Conservation (phyloP, 2,888 invertebrate species). For the Drosophila demipolita region DNA sequence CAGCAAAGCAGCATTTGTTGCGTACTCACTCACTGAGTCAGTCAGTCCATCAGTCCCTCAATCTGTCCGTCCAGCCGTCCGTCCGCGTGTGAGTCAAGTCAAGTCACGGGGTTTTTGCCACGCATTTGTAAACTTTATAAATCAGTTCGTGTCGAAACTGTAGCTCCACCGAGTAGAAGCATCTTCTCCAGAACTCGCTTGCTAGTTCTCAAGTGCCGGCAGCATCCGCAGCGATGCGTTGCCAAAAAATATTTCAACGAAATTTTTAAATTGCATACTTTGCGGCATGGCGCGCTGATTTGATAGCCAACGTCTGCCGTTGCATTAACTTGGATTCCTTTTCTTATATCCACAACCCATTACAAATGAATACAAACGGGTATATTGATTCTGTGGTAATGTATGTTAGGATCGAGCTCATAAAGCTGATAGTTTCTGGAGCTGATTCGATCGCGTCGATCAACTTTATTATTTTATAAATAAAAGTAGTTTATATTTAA, state of each 20-base stretch:
- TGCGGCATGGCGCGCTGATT: conserved; percentile 71
- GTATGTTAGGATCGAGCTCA: not conserved
- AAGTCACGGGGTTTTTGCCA: conserved; percentile 80
- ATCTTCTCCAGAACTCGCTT: conserved; percentile 1
- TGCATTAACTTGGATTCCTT: conserved; percentile 37
- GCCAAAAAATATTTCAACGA: conserved; percentile 47
- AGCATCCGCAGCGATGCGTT: conserved; percentile 59
- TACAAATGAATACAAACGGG: not conserved
- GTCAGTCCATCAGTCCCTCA: conserved; percentile 58
- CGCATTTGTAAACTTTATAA: conserved; percentile 80
- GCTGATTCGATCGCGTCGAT: not conserved
- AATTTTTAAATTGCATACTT: conserved; percentile 77
- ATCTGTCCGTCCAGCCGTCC: conserved; percentile 50
- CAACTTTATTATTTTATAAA: too few relatives aligned
- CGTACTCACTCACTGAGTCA: conserved; percentile 20
- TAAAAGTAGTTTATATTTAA: not conserved
- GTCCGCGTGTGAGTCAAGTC: conserved; percentile 53
- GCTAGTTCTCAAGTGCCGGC: conserved; percentile 34
- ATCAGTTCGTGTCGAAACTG: conserved; percentile 78
- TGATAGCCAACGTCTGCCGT: conserved; percentile 52
- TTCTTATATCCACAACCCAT: not conserved
- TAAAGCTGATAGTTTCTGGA: not conserved
- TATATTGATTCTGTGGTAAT: not conserved
- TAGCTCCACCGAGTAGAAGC: conserved; percentile 34
- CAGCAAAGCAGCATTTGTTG: conserved; percentile 34